phyloP scores from a whole-genome alignment of 2,113 vertebrate genomes.

The Eubucco bourcierii region DNA sequence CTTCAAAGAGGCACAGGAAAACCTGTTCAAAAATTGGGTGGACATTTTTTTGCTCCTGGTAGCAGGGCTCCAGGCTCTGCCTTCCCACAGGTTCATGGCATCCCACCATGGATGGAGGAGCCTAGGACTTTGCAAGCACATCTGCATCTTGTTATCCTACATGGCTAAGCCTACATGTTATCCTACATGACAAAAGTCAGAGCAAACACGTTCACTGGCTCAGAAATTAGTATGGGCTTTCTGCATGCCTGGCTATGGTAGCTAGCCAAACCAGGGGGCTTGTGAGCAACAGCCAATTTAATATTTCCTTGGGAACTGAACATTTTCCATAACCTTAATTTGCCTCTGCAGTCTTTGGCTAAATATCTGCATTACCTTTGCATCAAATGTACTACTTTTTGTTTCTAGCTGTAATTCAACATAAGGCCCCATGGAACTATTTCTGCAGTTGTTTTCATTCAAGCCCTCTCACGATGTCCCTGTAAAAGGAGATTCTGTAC shows the following conservation, averaged over 20 bases:
- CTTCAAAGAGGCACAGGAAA: background rate
- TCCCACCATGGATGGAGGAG: background rate
- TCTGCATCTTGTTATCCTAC: background rate
- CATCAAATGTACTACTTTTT: background rate
- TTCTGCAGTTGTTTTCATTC: background rate
- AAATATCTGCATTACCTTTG: background rate
- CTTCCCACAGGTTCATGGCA: fast-evolving
- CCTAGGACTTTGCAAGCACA: background rate
- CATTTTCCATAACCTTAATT: background rate
- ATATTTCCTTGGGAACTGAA: background rate
- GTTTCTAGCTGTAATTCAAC: background rate
- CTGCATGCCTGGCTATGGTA: fast-evolving
- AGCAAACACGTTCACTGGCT: background rate
- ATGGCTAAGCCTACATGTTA: background rate
- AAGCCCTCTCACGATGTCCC: fast-evolving
- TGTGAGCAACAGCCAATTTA: background rate
- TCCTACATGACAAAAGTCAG: background rate
- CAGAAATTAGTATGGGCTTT: background rate
- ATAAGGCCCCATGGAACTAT: background rate
- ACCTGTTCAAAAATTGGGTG: background rate
- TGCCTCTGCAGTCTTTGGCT: background rate
- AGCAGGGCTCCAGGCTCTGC: background rate
- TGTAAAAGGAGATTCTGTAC: background rate
- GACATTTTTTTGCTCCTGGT: background rate
- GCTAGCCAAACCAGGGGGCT: background rate